These are phyloP conservation scores for Nyctalus aviator DNA, from an alignment of 2,797 vertebrate genomes.

Conservation along the genomic window DNA sequence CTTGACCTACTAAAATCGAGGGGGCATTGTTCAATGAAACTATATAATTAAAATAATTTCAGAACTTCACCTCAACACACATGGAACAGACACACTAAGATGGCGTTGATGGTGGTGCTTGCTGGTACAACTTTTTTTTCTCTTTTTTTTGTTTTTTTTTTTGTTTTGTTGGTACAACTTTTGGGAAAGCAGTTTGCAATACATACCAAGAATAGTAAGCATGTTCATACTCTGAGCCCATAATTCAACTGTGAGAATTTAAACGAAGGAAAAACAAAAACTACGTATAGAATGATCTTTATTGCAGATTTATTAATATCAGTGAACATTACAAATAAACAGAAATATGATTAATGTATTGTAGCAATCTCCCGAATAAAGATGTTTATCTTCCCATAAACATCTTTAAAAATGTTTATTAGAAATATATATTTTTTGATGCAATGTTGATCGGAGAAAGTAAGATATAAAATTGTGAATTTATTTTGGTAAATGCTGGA, in stretches of 20 bases:
- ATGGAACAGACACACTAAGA: neutral
- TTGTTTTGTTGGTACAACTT: neutral
- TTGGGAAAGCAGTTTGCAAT: constrained; percentile 5
- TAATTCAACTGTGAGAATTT: constrained; percentile 3
- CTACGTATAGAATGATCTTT: neutral
- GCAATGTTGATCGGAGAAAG: neutral
- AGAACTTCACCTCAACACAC: neutral
- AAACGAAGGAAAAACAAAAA: constrained; percentile 37
- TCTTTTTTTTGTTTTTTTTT: too few species aligned
- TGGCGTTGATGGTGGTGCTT: neutral
- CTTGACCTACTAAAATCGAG: neutral
- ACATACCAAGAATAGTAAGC: neutral
- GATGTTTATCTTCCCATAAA: neutral
- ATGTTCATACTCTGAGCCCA: neutral
- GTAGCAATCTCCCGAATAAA: neutral
- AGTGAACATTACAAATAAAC: neutral
- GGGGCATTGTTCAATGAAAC: neutral
- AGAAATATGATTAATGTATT: constrained; percentile 19
- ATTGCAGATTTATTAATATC: neutral
- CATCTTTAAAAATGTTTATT: constrained; percentile 19
- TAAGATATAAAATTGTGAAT: neutral
- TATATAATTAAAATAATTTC: neutral
- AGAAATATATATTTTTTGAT: constrained; percentile 22
- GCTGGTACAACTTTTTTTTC: neutral
- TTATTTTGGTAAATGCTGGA: constrained; percentile 9